phyloP scores from a whole-genome alignment of 2,113 vertebrate species.

The Chelonoidis abingdonii region DNA sequence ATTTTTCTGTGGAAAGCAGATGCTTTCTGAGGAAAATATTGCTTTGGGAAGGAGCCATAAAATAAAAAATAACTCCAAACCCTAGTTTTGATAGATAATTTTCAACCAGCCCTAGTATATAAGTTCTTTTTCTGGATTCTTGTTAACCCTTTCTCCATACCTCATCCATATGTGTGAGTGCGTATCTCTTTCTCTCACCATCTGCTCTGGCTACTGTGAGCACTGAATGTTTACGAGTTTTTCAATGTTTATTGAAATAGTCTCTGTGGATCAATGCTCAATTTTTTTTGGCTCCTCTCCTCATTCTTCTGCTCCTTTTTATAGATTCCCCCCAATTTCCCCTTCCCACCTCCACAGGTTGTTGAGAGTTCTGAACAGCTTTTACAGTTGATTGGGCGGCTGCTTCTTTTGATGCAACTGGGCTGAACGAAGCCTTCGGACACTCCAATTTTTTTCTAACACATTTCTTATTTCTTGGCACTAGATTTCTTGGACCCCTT shows the following conservation, averaged over 20 bases:
- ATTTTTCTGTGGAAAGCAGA: neutral
- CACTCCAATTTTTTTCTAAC: neutral
- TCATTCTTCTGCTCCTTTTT: conserved; percentile 56
- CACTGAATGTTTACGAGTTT: neutral
- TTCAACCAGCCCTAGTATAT: neutral
- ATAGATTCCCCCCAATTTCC: neutral
- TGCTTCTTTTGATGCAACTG: neutral
- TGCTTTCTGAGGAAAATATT: accelerated
- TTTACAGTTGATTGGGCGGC: neutral
- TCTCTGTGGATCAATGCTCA: conserved; percentile 48
- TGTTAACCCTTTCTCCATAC: neutral
- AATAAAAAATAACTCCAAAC: too few species aligned
- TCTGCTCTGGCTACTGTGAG: neutral
- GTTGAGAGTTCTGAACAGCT: conserved; percentile 24
- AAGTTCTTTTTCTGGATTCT: neutral
- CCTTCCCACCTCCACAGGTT: neutral
- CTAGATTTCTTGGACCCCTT: neutral
- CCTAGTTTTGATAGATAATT: neutral
- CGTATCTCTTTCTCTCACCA: neutral
- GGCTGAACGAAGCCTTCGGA: neutral
- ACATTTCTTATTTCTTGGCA: neutral
- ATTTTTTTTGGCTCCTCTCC: conserved; percentile 44
- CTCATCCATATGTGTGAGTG: neutral
- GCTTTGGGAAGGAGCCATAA: neutral
- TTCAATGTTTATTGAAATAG: conserved; percentile 9